Evolutionary conservation across 1,140 invertebrate genomes (phyloP).

Genomic region (Trichoplusia ni): DNA sequence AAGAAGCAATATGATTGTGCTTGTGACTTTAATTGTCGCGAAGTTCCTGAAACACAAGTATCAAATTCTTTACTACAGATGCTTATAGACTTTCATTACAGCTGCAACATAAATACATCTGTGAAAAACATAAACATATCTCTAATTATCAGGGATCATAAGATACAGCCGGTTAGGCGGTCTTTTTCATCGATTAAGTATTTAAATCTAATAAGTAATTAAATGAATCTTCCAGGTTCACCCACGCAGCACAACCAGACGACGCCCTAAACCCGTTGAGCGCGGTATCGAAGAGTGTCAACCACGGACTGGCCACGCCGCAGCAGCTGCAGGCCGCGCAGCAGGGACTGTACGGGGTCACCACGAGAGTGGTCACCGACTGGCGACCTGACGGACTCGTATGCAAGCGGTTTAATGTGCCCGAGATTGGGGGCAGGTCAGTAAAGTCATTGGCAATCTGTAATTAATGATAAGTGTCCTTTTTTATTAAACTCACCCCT

Average conservation of each 20-base stretch:
- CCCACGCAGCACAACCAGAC: constrained; percentile 72
- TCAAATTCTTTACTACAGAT: too few relatives aligned
- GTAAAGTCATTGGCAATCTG: neutral
- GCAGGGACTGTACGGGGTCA: constrained; percentile 91
- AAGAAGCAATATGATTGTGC: too few relatives aligned
- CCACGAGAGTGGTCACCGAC: constrained; percentile 86
- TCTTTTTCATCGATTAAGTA: too few relatives aligned
- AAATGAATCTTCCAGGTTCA: constrained; percentile 53
- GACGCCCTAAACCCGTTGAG: constrained; percentile 60
- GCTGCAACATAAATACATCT: too few relatives aligned
- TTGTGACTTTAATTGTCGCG: too few relatives aligned
- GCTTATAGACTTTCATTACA: too few relatives aligned
- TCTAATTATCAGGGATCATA: too few relatives aligned
- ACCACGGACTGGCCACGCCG: constrained; percentile 71
- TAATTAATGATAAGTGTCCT: neutral
- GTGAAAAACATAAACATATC: too few relatives aligned
- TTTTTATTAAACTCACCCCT: neutral
- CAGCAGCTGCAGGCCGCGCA: constrained; percentile 86
- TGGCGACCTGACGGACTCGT: constrained; percentile 95
- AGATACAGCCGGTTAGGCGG: too few relatives aligned
- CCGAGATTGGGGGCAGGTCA: constrained; percentile 88
- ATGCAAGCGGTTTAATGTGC: constrained; percentile 97
- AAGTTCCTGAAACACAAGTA: too few relatives aligned
- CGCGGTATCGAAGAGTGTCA: constrained; percentile 60
- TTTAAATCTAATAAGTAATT: too few relatives aligned